Evolutionary conservation across 2,888 invertebrate genomes (phyloP).

Genomic region (Keiferia lycopersicella): DNA sequence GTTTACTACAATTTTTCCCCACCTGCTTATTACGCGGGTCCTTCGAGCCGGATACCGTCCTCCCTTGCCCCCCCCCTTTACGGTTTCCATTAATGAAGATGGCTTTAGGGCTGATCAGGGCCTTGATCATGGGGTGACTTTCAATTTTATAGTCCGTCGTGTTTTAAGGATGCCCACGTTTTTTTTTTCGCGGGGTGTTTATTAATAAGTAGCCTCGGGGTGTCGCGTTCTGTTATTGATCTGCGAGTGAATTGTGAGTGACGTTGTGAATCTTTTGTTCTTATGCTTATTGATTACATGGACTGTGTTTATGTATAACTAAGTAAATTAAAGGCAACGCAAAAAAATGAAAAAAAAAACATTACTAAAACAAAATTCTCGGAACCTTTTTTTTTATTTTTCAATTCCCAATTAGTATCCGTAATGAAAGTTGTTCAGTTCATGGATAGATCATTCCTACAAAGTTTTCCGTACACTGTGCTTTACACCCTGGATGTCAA

Average conservation of each 20-base stretch:
- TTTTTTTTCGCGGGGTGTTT: conserved; percentile 64
- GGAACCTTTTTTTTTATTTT: no score
- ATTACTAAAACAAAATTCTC: no score
- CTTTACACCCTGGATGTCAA: no score
- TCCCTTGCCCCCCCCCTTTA: conserved; percentile 54
- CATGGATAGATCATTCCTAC: no score
- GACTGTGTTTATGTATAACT: no score
- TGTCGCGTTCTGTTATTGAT: conserved; percentile 1
- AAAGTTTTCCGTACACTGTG: no score
- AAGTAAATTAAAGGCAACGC: no score
- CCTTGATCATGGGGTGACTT: conserved; percentile 39
- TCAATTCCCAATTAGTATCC: no score
- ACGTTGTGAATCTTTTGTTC: conserved; percentile 1
- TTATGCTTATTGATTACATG: no score
- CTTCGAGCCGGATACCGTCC: conserved; percentile 25
- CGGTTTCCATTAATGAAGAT: conserved; percentile 41
- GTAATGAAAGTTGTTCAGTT: no score
- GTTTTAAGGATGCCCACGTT: conserved; percentile 55
- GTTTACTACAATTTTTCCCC: conserved; percentile 22
- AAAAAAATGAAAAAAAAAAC: no score
- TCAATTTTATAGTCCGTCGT: conserved; percentile 37
- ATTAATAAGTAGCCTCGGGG: conserved; percentile 38
- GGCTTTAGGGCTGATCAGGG: conserved; percentile 44
- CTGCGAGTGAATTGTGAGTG: conserved; percentile 7
- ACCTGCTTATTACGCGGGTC: conserved; percentile 20